Percentiles rank a stretch among this genome's conserved stretches.
phyloP scores from a whole-genome alignment of 64 coral and sea anemone genomes.

The Catalaphyllia jardinei region DNA sequence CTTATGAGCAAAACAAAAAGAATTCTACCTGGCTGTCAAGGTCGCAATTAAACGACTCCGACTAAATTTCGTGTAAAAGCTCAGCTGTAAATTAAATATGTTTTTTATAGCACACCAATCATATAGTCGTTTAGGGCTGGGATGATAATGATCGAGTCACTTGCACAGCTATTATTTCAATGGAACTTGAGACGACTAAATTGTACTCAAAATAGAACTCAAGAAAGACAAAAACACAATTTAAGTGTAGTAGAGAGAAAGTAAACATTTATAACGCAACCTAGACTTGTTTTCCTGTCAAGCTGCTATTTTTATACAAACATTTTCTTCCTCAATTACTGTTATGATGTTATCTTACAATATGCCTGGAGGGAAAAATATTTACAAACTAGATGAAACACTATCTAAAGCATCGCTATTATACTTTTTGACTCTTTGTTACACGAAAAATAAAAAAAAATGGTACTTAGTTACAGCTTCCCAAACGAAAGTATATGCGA shows the following conservation, averaged over 20 bases:
- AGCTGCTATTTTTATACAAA: neutral
- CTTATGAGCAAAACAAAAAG: too few species aligned
- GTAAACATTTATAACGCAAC: neutral
- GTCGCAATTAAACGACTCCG: too few species aligned
- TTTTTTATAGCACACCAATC: too few species aligned
- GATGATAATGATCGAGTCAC: too few species aligned
- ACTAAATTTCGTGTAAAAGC: too few species aligned
- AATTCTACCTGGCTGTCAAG: too few species aligned
- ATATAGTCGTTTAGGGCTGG: too few species aligned
- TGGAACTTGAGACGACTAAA: neutral
- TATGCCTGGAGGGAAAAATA: neutral
- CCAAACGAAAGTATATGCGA: too few species aligned
- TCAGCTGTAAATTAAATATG: too few species aligned
- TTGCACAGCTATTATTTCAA: neutral
- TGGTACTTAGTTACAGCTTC: too few species aligned
- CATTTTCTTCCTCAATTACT: constrained; percentile 1
- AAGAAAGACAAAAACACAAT: neutral
- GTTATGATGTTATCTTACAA: neutral
- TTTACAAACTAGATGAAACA: neutral
- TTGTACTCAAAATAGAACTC: neutral
- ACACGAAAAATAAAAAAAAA: neutral
- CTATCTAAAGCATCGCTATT: neutral
- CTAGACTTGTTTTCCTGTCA: neutral
- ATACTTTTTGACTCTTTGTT: neutral
- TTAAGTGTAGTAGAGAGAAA: neutral